Percentiles rank a stretch among this genome's conserved stretches.
These are phyloP conservation scores for Periparus ater DNA, from an alignment of 2,797 vertebrate species.

Conservation along the genomic window DNA sequence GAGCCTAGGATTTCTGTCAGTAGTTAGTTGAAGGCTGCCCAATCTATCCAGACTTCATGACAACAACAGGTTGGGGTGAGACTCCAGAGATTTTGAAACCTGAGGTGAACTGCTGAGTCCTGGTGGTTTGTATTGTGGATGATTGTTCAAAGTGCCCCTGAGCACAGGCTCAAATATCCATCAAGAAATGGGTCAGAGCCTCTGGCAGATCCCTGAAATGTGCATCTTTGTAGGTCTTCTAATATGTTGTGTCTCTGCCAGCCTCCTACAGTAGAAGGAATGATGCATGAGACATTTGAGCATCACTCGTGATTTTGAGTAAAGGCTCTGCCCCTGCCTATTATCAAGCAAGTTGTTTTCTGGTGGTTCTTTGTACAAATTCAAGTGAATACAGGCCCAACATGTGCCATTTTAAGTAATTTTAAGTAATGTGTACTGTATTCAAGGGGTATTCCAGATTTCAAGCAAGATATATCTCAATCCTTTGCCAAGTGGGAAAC, in stretches of 20 bases:
- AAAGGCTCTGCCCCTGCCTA: not conserved
- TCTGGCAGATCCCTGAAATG: not conserved
- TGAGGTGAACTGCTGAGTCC: not conserved
- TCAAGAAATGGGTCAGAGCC: not conserved
- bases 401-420: not conserved
- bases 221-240: not conserved
- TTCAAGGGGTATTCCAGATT: not conserved
- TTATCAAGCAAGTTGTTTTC: not conserved
- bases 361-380: not conserved
- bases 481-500: not conserved
- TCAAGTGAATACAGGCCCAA: not conserved
- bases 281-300: not conserved
- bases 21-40: not conserved
- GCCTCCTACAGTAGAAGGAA: not conserved
- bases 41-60: not conserved
- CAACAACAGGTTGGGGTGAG: not conserved
- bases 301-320: not conserved
- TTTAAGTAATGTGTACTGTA: not conserved
- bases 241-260: not conserved
- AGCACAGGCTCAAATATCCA: not conserved
- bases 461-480: not conserved
- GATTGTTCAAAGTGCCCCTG: not conserved
- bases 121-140: not conserved
- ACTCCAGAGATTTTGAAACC: not conserved
- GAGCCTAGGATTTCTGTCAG: slow-evolving; percentile 24